phyloP scores from a whole-genome alignment of 2,113 vertebrate genomes.

The Caranx melampygus region DNA sequence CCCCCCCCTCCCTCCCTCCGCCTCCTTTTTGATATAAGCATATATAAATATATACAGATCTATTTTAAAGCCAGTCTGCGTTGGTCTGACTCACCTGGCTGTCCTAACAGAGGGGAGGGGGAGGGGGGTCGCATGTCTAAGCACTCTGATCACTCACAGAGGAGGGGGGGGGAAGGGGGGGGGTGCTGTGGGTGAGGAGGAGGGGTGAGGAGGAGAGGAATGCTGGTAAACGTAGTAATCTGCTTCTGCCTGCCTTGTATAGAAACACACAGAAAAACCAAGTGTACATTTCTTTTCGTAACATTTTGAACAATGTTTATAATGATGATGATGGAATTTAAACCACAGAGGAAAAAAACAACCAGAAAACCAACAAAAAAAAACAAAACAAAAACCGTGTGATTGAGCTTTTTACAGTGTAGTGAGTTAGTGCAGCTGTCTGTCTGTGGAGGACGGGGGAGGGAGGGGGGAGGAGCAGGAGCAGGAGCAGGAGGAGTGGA shows the following conservation, averaged over 20 bases:
- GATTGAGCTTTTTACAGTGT: conserved; percentile 94
- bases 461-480: conserved; percentile 73
- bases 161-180: conserved; percentile 20
- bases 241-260: conserved; percentile 97
- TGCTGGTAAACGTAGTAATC: conserved; percentile 86
- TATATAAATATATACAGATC: conserved; percentile 88
- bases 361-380: conserved; percentile 39
- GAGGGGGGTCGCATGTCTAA: conserved; percentile 63
- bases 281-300: conserved; percentile 99
- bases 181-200: conserved; percentile 40
- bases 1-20: neutral
- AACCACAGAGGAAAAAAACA: conserved; percentile 69
- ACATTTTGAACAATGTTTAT: conserved; percentile 99
- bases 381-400: conserved; percentile 74
- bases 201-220: conserved; percentile 21
- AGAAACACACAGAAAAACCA: conserved; percentile 84
- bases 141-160: conserved; percentile 59
- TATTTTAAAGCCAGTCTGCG: conserved; percentile 85
- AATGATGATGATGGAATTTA: conserved; percentile 94
- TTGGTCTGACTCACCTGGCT: conserved; percentile 60
- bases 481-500: conserved; percentile 68
- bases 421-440: conserved; percentile 90
- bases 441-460: conserved; percentile 74
- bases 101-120: conserved; percentile 19
- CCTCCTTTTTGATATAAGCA: conserved; percentile 82